Conservation (phyloP, 2,797 vertebrate genomes). For the Syngnathus rostellatus region DNA sequence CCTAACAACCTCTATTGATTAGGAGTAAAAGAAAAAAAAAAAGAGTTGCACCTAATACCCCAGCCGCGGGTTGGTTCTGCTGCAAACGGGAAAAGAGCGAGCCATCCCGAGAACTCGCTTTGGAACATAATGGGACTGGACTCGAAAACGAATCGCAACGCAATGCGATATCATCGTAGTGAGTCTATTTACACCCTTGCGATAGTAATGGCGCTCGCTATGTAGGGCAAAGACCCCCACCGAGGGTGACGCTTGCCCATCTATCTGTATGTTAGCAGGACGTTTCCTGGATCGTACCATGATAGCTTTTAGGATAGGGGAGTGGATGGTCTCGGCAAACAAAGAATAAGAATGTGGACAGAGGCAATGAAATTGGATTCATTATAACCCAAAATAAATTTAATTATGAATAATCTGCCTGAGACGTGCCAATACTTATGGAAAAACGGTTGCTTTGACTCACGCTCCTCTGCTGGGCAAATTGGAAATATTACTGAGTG, state of each 20-base stretch:
- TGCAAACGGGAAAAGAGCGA: slow-evolving; percentile 19
- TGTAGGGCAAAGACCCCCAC: neutral
- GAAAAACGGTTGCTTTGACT: neutral
- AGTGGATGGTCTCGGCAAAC: neutral
- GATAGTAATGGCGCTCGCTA: neutral
- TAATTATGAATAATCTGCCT: no score
- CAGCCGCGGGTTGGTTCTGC: slow-evolving; percentile 10
- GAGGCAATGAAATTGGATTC: no score
- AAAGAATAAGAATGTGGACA: no score
- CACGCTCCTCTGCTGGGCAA: slow-evolving; percentile 6
- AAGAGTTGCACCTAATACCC: slow-evolving; percentile 34
- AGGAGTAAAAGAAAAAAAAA: slow-evolving; percentile 29
- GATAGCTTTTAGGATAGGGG: neutral
- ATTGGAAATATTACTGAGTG: neutral
- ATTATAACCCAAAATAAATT: no score
- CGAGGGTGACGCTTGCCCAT: neutral
- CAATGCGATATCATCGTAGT: neutral
- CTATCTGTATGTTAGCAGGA: neutral
- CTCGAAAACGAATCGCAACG: neutral
- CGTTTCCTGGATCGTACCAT: neutral
- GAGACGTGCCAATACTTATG: neutral
- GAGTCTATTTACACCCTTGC: no score
- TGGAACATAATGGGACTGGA: neutral
- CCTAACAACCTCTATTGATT: slow-evolving; percentile 46
- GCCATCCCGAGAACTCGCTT: slow-evolving; percentile 1